Base-by-base conservation (phyloP, 2,797 vertebrate genomes). In the Coilia nasus region DNA sequence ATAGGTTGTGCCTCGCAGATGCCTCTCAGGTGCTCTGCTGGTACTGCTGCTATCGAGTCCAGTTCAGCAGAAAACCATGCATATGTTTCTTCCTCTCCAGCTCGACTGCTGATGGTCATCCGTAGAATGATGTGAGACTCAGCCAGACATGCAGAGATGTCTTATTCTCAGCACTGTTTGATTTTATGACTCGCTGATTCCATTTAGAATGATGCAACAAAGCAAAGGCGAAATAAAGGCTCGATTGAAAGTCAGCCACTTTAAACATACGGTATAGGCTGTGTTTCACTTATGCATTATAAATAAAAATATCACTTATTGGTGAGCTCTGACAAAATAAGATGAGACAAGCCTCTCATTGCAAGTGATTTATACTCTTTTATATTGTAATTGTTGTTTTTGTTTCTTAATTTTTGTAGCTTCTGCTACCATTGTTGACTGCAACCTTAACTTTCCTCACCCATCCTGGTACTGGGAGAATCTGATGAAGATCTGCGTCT, bases 381-480 rank as follows among this genome's bases (percentile, higher is more conserved):
- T 83, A 21, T 21, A 25, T 56, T 7, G 21, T 86, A 19, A 19
- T 71, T 81, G 17, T 85, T 75, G 15, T 17, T 15, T 2, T 64
- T 64, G 35, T 64, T 25, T 17, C 3, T 19, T 15, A 84, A 25
- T 71, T 86, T 82, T n/a, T 47, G 21, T 85, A 85, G 85, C 21
- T 15, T 81, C 46, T 17, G 54, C 80, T 31, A 90, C 90, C 15
- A 95, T 96, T 56, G 93, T 96, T 83, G 98, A 99, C 92, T 99
- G 98, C 88, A 97, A 96, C 0, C 94, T 99, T 89, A 93, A 94
- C 0, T 99, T 99, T 91, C 98, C 98, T 41, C 96, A 97, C 86
- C 98, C 98, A 2, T 91, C 97, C 9, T 99, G 98, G 98, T 99
- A 99, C 91, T 99, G 98, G 98, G 98, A 99, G 90, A 99, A 97